Conservation (phyloP, 2,113 vertebrate genomes). For the Cyprichromis sp. region DNA sequence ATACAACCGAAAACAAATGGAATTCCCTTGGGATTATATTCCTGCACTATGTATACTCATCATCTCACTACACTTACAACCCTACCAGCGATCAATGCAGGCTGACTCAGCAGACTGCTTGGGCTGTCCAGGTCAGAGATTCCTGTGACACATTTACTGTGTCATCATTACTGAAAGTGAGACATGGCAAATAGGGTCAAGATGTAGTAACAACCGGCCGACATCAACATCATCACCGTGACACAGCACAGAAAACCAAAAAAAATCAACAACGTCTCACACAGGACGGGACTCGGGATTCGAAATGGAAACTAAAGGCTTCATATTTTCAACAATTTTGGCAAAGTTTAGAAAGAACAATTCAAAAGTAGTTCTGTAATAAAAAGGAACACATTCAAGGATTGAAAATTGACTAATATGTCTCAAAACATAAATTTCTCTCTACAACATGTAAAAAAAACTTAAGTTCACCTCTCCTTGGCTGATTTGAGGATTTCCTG, state of each 20-base stretch:
- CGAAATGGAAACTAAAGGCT: neutral
- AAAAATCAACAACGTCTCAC: neutral
- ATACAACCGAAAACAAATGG: neutral
- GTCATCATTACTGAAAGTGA: slow-evolving; percentile 14
- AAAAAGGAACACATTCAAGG: neutral
- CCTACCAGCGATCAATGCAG: neutral
- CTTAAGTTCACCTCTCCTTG: neutral
- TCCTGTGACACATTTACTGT: neutral
- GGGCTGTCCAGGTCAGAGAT: neutral
- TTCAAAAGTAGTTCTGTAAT: neutral
- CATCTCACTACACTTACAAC: neutral
- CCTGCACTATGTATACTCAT: neutral
- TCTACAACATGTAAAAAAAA: neutral
- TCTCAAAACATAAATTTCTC: neutral
- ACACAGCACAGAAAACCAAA: neutral
- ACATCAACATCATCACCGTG: neutral
- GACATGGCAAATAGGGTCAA: neutral
- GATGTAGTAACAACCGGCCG: neutral
- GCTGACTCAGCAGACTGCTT: slow-evolving; percentile 23
- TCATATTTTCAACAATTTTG: neutral
- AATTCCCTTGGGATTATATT: neutral
- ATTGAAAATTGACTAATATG: neutral
- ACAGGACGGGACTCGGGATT: neutral
- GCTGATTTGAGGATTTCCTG: neutral
- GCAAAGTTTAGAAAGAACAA: neutral